A percentile compares a stretch with the other conserved stretches of the same genome.
Evolutionary conservation across 1,140 invertebrate species (phyloP).

Genomic region (Leucophenga varia): DNA sequence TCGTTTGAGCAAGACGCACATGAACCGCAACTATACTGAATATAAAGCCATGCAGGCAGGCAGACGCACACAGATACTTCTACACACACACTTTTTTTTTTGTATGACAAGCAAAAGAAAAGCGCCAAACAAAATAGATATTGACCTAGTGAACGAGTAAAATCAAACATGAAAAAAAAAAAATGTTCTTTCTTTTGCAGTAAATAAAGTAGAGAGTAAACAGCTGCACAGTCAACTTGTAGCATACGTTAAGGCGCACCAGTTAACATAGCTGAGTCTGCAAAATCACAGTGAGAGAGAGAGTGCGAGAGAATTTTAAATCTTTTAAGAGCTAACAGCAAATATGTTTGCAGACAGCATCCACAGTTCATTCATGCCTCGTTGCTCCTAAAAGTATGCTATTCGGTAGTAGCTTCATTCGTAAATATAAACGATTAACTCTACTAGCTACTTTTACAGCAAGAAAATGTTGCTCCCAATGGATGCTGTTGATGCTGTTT

Average conservation of each 20-base stretch:
- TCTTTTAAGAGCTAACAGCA: constrained; percentile 2
- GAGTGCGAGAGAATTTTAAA: too few relatives aligned
- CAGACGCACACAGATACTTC: not conserved
- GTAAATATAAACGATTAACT: too few relatives aligned
- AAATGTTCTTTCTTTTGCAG: too few relatives aligned
- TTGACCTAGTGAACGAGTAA: constrained; percentile 51
- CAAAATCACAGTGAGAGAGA: not conserved
- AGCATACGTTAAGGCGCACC: constrained; percentile 16
- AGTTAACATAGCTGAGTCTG: constrained; percentile 20
- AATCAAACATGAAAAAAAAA: constrained; percentile 8
- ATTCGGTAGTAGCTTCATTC: too few relatives aligned
- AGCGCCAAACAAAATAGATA: constrained; percentile 20
- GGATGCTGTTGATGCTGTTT: constrained; percentile 29
- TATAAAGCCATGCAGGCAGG: too few relatives aligned
- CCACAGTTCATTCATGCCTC: constrained; percentile 14
- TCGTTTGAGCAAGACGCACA: constrained; percentile 11
- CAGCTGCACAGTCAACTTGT: too few relatives aligned
- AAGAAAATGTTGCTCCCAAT: too few relatives aligned
- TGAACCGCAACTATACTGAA: not conserved
- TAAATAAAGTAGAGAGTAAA: too few relatives aligned
- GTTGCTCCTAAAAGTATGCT: constrained; percentile 5
- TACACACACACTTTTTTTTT: not conserved
- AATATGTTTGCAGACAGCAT: constrained; percentile 30
- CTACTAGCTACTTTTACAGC: too few relatives aligned
- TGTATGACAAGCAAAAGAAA: not conserved